These are phyloP conservation scores for Poecile atricapillus DNA, from an alignment of 2,113 vertebrate genomes.

Conservation along the genomic window DNA sequence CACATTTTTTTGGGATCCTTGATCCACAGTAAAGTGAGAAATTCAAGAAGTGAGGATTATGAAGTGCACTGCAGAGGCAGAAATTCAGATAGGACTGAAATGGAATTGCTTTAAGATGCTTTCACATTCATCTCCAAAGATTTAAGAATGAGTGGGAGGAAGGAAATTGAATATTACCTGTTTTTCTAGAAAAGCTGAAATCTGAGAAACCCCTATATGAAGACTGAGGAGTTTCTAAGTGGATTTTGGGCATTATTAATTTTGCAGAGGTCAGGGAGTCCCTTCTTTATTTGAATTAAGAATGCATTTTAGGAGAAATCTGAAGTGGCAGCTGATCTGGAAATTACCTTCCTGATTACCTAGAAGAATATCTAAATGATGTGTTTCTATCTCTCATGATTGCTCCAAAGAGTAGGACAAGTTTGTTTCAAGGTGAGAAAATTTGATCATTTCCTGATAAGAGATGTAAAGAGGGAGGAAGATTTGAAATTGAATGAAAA, in stretches of 20 bases:
- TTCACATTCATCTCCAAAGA: not conserved
- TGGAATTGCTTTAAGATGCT: not conserved
- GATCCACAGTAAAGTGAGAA: not conserved
- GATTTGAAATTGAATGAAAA: not conserved
- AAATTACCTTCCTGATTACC: constrained; percentile 30
- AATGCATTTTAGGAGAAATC: not conserved
- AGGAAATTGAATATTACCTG: not conserved
- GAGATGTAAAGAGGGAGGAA: not conserved
- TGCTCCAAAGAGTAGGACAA: not conserved
- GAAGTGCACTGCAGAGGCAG: not conserved
- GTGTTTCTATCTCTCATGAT: not conserved
- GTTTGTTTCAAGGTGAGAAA: constrained; percentile 30
- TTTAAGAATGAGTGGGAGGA: not conserved
- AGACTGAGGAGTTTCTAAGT: not conserved
- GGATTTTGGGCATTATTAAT: not conserved
- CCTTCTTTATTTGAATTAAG: not conserved
- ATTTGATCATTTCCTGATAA: constrained; percentile 1
- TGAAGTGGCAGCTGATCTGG: not conserved
- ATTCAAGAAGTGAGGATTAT: not conserved
- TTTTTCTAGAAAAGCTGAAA: not conserved
- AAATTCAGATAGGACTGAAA: not conserved
- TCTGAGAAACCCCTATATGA: not conserved
- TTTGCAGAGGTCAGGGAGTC: not conserved
- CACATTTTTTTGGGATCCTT: not conserved
- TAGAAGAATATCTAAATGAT: constrained; percentile 13